phyloP scores from a whole-genome alignment of 2,113 vertebrate species.

The Myotis brandtii region DNA sequence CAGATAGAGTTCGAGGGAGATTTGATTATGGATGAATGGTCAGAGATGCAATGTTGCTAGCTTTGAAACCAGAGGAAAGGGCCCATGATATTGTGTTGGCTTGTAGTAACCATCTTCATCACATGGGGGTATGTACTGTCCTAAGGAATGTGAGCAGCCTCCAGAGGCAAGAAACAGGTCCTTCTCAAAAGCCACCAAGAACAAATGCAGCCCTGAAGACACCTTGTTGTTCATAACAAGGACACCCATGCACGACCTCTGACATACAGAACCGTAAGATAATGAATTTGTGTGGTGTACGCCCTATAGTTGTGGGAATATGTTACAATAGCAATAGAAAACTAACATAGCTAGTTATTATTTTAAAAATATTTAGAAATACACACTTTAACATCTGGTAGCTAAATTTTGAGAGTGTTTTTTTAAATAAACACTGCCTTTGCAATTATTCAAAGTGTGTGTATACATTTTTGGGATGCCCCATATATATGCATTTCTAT shows the following conservation, averaged over 20 bases:
- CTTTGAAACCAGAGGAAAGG: not conserved
- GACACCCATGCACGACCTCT: not conserved
- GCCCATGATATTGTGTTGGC: constrained; percentile 91
- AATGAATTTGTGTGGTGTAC: not conserved
- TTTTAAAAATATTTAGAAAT: not conserved
- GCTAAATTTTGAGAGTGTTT: too few relatives aligned
- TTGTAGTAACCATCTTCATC: constrained; percentile 97
- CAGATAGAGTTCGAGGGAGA: not conserved
- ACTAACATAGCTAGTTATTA: not conserved
- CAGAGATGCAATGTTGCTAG: not conserved
- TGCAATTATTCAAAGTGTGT: too few relatives aligned
- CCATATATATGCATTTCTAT: not conserved
- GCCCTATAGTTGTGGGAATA: not conserved
- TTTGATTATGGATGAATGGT: not conserved
- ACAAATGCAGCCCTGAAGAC: fast-evolving
- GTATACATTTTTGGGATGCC: too few relatives aligned
- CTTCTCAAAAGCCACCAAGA: fast-evolving
- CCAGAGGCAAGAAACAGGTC: not conserved
- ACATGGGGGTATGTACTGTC: constrained; percentile 92
- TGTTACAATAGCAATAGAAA: not conserved
- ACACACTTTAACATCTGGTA: not conserved
- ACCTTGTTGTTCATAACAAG: too few relatives aligned
- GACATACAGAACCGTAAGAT: not conserved
- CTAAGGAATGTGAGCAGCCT: not conserved
- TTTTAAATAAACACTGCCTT: too few relatives aligned